Base-by-base conservation (phyloP, 2,888 invertebrate genomes). In the Pimpla rufipes region DNA sequence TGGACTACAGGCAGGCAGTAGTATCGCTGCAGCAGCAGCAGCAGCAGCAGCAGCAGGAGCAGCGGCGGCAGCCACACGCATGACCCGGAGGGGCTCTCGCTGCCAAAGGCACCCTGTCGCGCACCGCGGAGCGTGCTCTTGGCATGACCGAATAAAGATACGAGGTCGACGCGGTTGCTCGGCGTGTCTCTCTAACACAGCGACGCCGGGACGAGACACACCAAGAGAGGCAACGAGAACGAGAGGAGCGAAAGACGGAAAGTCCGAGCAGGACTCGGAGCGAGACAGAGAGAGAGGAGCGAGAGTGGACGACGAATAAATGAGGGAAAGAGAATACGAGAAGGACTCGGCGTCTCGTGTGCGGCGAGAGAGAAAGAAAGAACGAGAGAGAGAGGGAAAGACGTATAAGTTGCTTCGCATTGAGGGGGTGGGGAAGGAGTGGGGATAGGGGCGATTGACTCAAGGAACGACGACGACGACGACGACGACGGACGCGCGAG, bases 81-180 rank as follows among this genome's bases (percentile, higher is more conserved):
- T 57, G 70, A 81, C 57, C 81, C 23, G 73, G 23, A 71, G 73
- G 80, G 68, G 40, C 77, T 62, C 79, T 85, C 59, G 29, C 74
- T 85, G 86, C 85, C 84, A 86, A 88, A 85, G 85, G 85, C 80
- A 83, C 88, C 85, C 76, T 84, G 80, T 87, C 83, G 85, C 68
- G 82, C 85, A 77, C 81, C 79, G 64, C 71, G 74, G 82, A 86
- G 80, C 78, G 84, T 76, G 79, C 85, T 86, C 85, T 85, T 87
- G 79, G 81, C 88, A 88, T 87, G 87, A 89, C 84, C 87, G 88
- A 89, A 90, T 90, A 88, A 90, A 88, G 88, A 89, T 89, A 87
- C 86, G 87, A 88, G 88, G 85, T 89, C 87, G 88, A 81, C 73
- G 86, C 80, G 81, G 79, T 77, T 78, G 50, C 59, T 76, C 71